Evolutionary conservation across 2,888 invertebrate genomes (phyloP), one percentile per base, ranked within the genome.

Genomic region (Ptychoptera albimana): DNA sequence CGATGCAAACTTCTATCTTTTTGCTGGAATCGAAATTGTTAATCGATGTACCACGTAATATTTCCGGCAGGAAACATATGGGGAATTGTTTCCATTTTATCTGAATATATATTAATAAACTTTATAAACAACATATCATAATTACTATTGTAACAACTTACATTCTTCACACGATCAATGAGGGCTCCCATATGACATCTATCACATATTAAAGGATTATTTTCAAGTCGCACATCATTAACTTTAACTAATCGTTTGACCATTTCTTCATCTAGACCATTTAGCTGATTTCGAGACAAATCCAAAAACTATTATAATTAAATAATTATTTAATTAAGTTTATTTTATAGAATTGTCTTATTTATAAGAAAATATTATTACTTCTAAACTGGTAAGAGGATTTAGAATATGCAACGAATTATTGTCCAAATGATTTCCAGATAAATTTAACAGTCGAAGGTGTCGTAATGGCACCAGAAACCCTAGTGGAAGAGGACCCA

Each of bases 231-330:
- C 42, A 65, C 63, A 52, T 65, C 63, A 16, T 63, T 62, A 49
- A 65, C 66, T 43, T 57, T 57, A 48, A 63, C 61, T 46, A 65
- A 62, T 37, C 61, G 55, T 12, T 61, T 46, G 4, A 58, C 63
- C 2, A 63, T 58, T 45, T 62, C 60, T 50, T 60, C 63, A 50
- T 61, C 63, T 50, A 65, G 64, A 37, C 76, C 75, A 51, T 74
- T 71, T 51, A 86, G 65, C 56, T 73, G 71, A 63, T 87, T 87
- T 52, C 75, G 68, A n/a, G 82, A 82, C 52, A 84, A 61, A 63
- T 86, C 83, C 50, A 86, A 62, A 53, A 71, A 71, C 58, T 75
- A 67, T 40, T 80, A 60, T 71, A 69, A 45, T 37, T 12, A n/a
- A 16, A 37, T 9, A 15, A 37, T 37, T 10, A 37, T 12, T 2